These are phyloP conservation scores for Unio delphinus DNA, from an alignment of 2,888 invertebrate species.

Conservation along the genomic window DNA sequence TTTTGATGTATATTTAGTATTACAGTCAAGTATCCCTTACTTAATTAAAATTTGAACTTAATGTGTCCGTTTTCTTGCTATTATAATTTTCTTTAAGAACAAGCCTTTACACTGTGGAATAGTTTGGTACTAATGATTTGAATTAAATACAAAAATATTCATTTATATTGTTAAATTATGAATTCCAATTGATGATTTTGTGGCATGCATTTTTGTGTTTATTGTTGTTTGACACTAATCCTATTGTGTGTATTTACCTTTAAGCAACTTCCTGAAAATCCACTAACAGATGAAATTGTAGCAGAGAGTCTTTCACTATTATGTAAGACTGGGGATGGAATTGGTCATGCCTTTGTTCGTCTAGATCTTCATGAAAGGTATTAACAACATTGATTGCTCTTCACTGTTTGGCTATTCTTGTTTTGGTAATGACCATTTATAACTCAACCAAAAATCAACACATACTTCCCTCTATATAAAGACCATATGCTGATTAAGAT, in stretches of 20 bases:
- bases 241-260: constrained; percentile 11
- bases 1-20: no score
- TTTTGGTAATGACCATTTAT: neutral
- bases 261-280: constrained; percentile 61
- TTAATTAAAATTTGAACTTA: no score
- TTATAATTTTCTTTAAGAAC: no score
- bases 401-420: neutral
- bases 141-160: no score
- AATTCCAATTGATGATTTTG: neutral
- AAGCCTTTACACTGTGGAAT: no score
- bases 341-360: constrained; percentile 69
- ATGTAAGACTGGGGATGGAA: constrained; percentile 71
- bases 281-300: constrained; percentile 59
- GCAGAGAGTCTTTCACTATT: constrained; percentile 65
- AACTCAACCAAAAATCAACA: neutral
- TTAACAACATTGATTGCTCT: no score
- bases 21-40: no score
- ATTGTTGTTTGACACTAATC: neutral
- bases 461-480: no score
- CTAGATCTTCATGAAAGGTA: constrained; percentile 69
- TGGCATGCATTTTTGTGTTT: constrained; percentile 16
- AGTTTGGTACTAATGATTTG: no score
- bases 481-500: no score
- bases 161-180: no score
- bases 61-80: no score